phyloP scores from a whole-genome alignment of 1,140 invertebrate genomes.

The Zaprionus kolodkinae region DNA sequence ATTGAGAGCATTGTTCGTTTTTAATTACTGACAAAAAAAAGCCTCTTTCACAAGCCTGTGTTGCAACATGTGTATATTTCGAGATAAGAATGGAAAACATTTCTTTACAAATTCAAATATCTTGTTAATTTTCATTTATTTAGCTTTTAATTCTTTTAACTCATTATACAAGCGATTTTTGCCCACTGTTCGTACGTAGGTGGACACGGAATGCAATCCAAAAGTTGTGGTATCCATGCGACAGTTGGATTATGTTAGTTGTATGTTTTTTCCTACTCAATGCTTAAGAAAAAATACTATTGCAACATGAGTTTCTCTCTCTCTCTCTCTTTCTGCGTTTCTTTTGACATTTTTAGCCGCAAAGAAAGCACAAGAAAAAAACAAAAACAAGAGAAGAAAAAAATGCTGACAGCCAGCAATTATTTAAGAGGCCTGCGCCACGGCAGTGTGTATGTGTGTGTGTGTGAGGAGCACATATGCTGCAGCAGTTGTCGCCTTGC shows the following conservation, averaged over 20 bases:
- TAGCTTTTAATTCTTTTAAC: too few species aligned
- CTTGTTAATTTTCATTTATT: not conserved
- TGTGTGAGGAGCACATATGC: slow-evolving; percentile 5
- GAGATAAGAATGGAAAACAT: not conserved
- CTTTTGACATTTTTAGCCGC: slow-evolving; percentile 44
- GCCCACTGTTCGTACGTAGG: slow-evolving; percentile 3
- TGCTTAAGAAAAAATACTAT: slow-evolving; percentile 19
- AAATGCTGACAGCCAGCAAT: slow-evolving; percentile 40
- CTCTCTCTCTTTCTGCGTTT: not conserved
- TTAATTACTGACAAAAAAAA: not conserved
- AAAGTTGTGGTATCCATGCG: slow-evolving; percentile 2
- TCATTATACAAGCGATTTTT: not conserved
- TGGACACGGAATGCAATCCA: not conserved
- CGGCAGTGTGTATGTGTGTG: slow-evolving; percentile 17
- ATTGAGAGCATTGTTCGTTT: not conserved
- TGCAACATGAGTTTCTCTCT: slow-evolving; percentile 53
- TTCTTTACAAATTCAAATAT: not conserved
- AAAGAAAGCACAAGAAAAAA: slow-evolving; percentile 18
- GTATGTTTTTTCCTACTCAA: slow-evolving; percentile 3
- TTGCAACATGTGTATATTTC: slow-evolving; percentile 11
- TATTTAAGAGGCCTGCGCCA: slow-evolving; percentile 44
- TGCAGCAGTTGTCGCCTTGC: not conserved
- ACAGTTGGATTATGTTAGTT: not conserved
- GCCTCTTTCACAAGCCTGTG: slow-evolving; percentile 9
- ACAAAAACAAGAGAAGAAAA: not conserved